Percentiles rank a stretch among this genome's conserved stretches.
phyloP scores from a whole-genome alignment of 2,888 invertebrate genomes.

The Erebia palarica region DNA sequence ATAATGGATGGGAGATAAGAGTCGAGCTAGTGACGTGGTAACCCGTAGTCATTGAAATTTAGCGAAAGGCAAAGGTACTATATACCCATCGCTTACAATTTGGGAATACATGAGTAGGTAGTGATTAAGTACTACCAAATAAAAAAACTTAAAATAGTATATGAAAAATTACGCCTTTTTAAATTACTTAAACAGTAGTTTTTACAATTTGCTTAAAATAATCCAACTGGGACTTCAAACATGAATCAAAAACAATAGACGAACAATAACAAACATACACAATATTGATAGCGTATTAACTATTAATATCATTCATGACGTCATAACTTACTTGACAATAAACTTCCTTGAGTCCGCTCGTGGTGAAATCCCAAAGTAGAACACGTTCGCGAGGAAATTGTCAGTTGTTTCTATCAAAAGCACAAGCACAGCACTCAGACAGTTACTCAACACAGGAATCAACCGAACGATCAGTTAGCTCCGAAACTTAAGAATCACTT shows the following conservation, averaged over 20 bases:
- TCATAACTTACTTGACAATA: constrained; percentile 76
- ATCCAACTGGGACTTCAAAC: not conserved
- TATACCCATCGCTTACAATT: not conserved
- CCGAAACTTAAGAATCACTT: constrained; percentile 57
- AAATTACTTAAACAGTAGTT: not conserved
- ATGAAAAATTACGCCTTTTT: not conserved
- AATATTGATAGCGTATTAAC: constrained; percentile 5
- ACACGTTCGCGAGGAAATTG: constrained; percentile 78
- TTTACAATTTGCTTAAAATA: not conserved
- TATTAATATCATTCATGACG: constrained; percentile 26
- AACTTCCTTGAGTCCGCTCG: constrained; percentile 81
- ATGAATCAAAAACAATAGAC: not conserved
- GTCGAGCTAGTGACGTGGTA: constrained; percentile 2
- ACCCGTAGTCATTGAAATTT: not conserved
- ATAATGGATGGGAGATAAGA: constrained; percentile 6
- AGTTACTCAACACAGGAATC: constrained; percentile 78
- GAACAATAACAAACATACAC: not conserved
- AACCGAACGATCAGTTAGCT: constrained; percentile 55
- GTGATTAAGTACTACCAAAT: not conserved
- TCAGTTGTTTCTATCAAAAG: constrained; percentile 76
- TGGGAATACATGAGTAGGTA: not conserved
- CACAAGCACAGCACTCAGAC: constrained; percentile 78
- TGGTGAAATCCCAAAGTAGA: constrained; percentile 80
- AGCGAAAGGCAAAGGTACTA: too few relatives aligned
- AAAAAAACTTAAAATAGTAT: too few relatives aligned